Evolutionary conservation across 2,888 invertebrate genomes (phyloP).

Genomic region (Myopa tessellatipennis): DNA sequence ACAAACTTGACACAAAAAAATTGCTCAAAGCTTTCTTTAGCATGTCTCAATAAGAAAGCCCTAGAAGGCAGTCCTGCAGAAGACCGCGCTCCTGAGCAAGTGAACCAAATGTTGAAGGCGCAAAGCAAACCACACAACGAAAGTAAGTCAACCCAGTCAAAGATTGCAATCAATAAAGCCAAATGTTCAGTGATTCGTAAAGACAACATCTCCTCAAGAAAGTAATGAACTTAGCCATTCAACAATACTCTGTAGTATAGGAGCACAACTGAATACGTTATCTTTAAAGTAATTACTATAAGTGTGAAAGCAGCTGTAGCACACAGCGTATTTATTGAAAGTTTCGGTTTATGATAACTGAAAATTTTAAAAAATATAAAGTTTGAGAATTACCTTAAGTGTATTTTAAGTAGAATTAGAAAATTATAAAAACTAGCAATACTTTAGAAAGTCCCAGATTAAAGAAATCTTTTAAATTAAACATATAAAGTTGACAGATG

Average conservation of each 20-base stretch:
- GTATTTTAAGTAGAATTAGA: not conserved
- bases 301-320: too few species aligned
- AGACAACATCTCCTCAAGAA: constrained; percentile 19
- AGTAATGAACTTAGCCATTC: not conserved
- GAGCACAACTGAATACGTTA: too few species aligned
- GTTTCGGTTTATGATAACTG: too few species aligned
- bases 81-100: constrained; percentile 46
- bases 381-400: not conserved
- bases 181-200: constrained; percentile 10
- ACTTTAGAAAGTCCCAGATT: not conserved
- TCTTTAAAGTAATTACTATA: too few species aligned
- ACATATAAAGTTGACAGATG: too few species aligned
- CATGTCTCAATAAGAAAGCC: constrained; percentile 39
- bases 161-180: constrained; percentile 31
- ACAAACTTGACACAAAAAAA: constrained; percentile 51
- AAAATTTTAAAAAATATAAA: too few species aligned
- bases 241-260: too few species aligned
- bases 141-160: constrained; percentile 9
- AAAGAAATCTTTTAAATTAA: too few species aligned
- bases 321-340: too few species aligned
- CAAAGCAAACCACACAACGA: not conserved
- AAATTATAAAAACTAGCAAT: not conserved
- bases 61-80: constrained; percentile 67
- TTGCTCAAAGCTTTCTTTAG: constrained; percentile 36
- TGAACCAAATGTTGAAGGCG: not conserved